Base-by-base conservation (phyloP, 2,113 vertebrate genomes). In the Nerophis ophidion region DNA sequence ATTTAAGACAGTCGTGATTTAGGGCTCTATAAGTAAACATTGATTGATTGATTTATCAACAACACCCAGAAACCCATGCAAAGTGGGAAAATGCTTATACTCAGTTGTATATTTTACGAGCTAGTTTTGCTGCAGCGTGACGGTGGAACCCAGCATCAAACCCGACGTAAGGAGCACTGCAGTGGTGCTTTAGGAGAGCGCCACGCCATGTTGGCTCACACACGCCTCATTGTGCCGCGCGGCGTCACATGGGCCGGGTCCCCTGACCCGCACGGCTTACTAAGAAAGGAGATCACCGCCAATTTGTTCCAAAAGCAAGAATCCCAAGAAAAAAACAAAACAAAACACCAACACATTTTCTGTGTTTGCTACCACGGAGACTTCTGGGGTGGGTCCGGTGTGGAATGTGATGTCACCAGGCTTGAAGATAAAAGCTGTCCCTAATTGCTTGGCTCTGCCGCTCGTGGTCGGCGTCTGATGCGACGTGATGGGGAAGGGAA, bases 391-490 rank as follows among this genome's bases (percentile, higher is more conserved):
- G 79, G 76, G 74, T 79, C 71, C 66, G 63, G 61, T 45, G 33
- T 68, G 83, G 79, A 85, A 84, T 51, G 61, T 67, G 75, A 81
- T 86, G 81, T 74, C 67, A 81, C 61, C 65, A 59, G 71, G 68
- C 53, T 83, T 75, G 54, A 44, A 82, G 72, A 86, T 88, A 77
- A 87, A 89, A 90, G 74, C 12, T 38, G 77, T 4, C 26, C 26
- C 68, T 86, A 84, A 89, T 87, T 87, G 81, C 76, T 86, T 16
- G 47, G 65, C 72, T 53, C 44, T 80, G 64, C 61, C 71, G 54
- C n/a, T 80, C 60, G 51, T 63, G 70, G 71, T 62, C 63, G 15
- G 65, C 75, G 58, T 61, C 36, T 84, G 70, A 83, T 79, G 65
- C 49, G 56, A 3, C 73, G 60, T 80, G 83, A 78, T 68, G 71